phyloP scores from a whole-genome alignment of 2,113 vertebrate species.

The Etheostoma cragini region DNA sequence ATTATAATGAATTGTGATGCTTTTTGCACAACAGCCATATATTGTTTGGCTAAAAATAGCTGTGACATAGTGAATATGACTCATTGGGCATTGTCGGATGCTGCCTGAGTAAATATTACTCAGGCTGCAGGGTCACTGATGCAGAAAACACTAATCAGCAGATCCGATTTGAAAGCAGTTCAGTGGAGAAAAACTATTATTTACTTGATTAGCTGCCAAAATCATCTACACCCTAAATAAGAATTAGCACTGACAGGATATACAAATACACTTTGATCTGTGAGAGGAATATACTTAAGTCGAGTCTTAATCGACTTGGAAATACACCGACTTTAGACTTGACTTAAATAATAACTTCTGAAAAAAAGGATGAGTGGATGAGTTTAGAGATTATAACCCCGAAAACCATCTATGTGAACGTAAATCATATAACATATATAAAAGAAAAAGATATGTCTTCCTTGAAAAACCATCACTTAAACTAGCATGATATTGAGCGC shows the following conservation, averaged over 20 bases:
- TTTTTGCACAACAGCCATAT: neutral
- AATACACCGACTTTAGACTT: neutral
- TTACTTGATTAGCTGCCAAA: neutral
- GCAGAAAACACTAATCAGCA: neutral
- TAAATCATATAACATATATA: neutral
- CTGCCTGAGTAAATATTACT: conserved; percentile 23
- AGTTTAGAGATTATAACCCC: neutral
- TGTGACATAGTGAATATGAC: conserved; percentile 8
- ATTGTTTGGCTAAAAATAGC: conserved; percentile 22
- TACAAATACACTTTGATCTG: neutral
- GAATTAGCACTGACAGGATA: neutral
- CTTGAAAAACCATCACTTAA: neutral
- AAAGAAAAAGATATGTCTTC: neutral
- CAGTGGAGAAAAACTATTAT: neutral
- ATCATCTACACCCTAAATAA: no score
- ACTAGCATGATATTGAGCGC: no score
- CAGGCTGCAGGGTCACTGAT: neutral
- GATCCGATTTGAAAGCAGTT: neutral
- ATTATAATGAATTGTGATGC: neutral
- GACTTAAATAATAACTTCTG: neutral
- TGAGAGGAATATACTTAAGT: neutral
- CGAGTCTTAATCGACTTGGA: neutral
- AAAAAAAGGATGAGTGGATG: neutral
- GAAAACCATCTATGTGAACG: neutral
- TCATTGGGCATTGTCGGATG: conserved; percentile 12